Evolutionary conservation across 2,797 vertebrate species (phyloP).

Genomic region (Pitangus sulphuratus): DNA sequence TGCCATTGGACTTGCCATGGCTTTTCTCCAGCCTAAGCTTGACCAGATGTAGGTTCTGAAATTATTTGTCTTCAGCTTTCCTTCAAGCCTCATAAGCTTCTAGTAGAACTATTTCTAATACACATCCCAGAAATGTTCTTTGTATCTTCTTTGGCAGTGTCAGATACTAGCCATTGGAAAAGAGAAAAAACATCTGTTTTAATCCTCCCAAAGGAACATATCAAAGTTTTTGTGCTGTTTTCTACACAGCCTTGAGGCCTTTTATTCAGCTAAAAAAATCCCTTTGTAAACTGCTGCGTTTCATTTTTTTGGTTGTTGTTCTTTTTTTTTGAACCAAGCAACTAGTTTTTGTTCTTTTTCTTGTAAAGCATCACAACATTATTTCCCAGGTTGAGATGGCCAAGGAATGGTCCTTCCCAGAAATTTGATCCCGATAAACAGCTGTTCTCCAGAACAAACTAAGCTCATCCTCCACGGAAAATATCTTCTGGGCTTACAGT

Average conservation of each 20-base stretch:
- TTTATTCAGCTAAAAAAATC: not conserved
- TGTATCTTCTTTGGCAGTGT: not conserved
- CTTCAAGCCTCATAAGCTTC: not conserved
- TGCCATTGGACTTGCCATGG: not conserved
- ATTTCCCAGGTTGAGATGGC: not conserved
- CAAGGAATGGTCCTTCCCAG: not conserved
- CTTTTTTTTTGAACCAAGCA: not conserved
- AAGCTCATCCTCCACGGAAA: not conserved
- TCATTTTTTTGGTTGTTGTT: not conserved
- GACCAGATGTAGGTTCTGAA: not conserved
- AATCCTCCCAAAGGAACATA: not conserved
- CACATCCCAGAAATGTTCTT: not conserved
- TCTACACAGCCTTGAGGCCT: not conserved
- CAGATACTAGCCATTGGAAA: not conserved
- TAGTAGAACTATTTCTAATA: not conserved
- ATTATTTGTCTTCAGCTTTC: not conserved
- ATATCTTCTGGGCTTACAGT: not conserved
- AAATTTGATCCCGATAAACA: not conserved
- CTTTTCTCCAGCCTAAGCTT: not conserved
- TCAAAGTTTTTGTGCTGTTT: not conserved
- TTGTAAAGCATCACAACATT: not conserved
- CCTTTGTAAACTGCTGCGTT: not conserved
- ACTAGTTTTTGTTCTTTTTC: not conserved
- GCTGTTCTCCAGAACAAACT: not conserved
- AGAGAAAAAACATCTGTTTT: constrained; percentile 31